phyloP scores from a whole-genome alignment of 2,797 vertebrate species.

The Phrynocephalus forsythii region DNA sequence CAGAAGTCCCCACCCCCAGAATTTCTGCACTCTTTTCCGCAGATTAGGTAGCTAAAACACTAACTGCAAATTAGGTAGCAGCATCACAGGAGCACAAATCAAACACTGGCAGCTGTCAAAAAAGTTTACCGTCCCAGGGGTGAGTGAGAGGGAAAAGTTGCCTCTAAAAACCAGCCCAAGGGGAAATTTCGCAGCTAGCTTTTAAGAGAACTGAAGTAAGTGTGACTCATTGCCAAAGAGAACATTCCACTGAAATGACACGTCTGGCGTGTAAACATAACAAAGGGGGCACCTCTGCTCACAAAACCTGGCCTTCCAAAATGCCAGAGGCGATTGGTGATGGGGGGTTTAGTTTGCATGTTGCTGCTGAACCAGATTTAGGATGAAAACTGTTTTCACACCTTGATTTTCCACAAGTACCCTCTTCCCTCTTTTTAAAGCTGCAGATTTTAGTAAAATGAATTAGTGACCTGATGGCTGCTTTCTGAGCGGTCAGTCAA shows the following conservation, averaged over 20 bases:
- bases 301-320: conserved; percentile 4
- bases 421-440: background rate
- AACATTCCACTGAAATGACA: background rate
- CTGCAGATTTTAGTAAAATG: background rate
- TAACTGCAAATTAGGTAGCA: background rate
- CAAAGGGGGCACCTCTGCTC: background rate
- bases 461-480: background rate
- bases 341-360: background rate
- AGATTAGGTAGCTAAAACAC: background rate
- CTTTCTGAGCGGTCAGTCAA: background rate
- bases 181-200: background rate
- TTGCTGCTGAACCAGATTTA: background rate
- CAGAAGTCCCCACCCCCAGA: background rate
- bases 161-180: conserved; percentile 15
- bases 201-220: conserved; percentile 6
- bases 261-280: conserved; percentile 11
- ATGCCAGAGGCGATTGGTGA: background rate
- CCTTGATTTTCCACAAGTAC: background rate
- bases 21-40: background rate
- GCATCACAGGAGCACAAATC: background rate
- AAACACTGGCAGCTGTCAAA: background rate
- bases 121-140: conserved; percentile 3
- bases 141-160: background rate
- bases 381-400: background rate
- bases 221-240: background rate